A percentile compares a stretch with the other conserved stretches of the same genome.
phyloP scores from a whole-genome alignment of 37 sponge, comb jelly and placozoan genomes.

The Dysidea cf. avara region DNA sequence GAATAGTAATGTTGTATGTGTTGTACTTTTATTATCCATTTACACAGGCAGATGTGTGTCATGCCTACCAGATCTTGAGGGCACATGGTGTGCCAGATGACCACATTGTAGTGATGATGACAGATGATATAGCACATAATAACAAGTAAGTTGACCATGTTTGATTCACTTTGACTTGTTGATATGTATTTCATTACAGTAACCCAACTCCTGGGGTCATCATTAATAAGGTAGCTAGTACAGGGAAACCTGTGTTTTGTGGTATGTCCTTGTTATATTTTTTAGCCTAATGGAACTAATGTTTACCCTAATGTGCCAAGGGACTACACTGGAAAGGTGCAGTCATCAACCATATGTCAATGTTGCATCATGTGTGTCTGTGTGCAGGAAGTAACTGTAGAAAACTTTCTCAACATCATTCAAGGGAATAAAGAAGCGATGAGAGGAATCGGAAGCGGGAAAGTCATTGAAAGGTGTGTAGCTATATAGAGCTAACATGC shows the following conservation, averaged over 20 bases:
- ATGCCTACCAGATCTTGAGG: slow-evolving; percentile 74
- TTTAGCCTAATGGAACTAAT: slow-evolving; percentile 49
- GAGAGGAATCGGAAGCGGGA: slow-evolving; percentile 59
- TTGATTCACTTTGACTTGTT: not conserved
- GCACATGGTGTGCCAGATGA: slow-evolving; percentile 59
- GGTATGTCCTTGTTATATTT: not conserved
- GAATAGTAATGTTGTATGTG: not conserved
- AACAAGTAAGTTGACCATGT: slow-evolving; percentile 33
- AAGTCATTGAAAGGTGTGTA: slow-evolving; percentile 62
- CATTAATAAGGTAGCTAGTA: slow-evolving; percentile 54
- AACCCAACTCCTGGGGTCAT: slow-evolving; percentile 53
- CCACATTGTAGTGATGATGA: slow-evolving; percentile 75
- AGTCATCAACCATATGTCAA: not conserved
- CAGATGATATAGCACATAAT: slow-evolving; percentile 81
- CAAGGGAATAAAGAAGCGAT: slow-evolving; percentile 39
- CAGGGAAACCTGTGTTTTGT: not conserved
- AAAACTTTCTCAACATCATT: slow-evolving; percentile 68
- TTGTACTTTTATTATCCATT: not conserved
- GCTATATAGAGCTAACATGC: not conserved
- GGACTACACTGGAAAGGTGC: slow-evolving; percentile 66
- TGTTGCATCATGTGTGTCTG: not conserved
- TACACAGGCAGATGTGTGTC: slow-evolving; percentile 76
- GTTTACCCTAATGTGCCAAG: slow-evolving; percentile 67
- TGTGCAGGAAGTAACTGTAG: slow-evolving; percentile 58
- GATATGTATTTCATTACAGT: slow-evolving; percentile 1